Evolutionary conservation across 2,888 invertebrate genomes (phyloP), one percentile per base, ranked within the genome.

Genomic region (Danaus chrysippus): DNA sequence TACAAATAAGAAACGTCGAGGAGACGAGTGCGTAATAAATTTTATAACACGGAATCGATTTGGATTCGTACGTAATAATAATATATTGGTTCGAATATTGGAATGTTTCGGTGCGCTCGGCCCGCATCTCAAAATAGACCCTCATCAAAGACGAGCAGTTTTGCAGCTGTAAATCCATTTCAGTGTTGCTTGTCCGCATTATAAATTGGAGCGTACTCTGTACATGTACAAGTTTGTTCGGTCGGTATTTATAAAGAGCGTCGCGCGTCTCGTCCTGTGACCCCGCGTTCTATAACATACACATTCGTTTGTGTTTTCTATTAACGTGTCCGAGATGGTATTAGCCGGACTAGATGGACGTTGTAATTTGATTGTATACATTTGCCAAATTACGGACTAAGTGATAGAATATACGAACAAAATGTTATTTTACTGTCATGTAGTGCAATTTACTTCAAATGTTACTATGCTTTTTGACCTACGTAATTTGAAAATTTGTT

Each of bases 131-230:
- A 81, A 91, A 90, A 91, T 91, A 91, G 85, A 86, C 86, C 84
- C 86, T 91, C 91, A 90, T 91, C 91, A 91, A 91, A 91, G 91
- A 90, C 89, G 86, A 87, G 82, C 87, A 90, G 87, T 87, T 86
- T 88, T 86, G 88, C 87, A 87, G 91, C 90, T 89, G 91, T 91
- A 91, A 91, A 91, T 90, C 90, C 88, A 87, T 87, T 89, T 91
- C 89, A 88, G 82, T 86, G 86, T 87, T 82, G 86, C 86, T 85
- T 86, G 87, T 88, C 87, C 84, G 87, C 82, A 83, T 88, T 91
- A 90, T 91, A 91, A 91, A 91, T 91, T 86, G 84, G 86, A 82
- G 75, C 82, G 77, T 79, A 79, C 74, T 70, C 62, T 68, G 68
- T 71, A 70, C 68, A 70, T 73, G 70, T 74, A 70, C 72, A 76